Conservation (phyloP, 2,888 invertebrate species). For the Gastrophysa polygoni region DNA sequence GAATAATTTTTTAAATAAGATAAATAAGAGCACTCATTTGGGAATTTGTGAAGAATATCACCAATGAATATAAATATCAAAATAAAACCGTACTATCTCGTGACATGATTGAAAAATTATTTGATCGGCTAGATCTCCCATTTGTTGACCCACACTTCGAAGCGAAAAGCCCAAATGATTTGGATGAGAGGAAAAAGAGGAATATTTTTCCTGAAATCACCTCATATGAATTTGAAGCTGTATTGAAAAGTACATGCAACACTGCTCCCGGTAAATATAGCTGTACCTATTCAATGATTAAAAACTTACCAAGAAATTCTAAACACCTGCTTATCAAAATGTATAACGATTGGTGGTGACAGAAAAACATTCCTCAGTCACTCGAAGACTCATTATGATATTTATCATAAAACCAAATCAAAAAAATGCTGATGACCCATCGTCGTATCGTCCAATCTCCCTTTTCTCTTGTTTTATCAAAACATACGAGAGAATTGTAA, state of each 20-base stretch:
- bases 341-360: conserved; percentile 1
- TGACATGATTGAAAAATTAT: conserved; percentile 3
- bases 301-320: too few relatives aligned
- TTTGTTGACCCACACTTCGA: background rate
- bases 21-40: background rate
- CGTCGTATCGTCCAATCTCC: conserved; percentile 2
- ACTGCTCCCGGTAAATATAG: too few relatives aligned
- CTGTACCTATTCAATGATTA: too few relatives aligned
- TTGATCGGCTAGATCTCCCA: background rate
- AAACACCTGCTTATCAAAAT: too few relatives aligned
- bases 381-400: background rate
- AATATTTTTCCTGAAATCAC: background rate
- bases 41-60: background rate
- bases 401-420: background rate
- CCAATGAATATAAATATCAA: conserved; percentile 1
- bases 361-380: background rate
- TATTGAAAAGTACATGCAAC: background rate
- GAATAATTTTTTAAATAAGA: background rate
- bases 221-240: background rate
- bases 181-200: background rate
- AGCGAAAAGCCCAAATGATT: too few relatives aligned
- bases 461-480: too few relatives aligned
- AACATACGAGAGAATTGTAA: too few relatives aligned
- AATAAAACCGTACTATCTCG: background rate
- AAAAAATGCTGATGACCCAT: background rate